Evolutionary conservation across 37 sponge, comb jelly and placozoan species (phyloP), one percentile per base, ranked within the genome.

Genomic region (Eunapius fragilis): DNA sequence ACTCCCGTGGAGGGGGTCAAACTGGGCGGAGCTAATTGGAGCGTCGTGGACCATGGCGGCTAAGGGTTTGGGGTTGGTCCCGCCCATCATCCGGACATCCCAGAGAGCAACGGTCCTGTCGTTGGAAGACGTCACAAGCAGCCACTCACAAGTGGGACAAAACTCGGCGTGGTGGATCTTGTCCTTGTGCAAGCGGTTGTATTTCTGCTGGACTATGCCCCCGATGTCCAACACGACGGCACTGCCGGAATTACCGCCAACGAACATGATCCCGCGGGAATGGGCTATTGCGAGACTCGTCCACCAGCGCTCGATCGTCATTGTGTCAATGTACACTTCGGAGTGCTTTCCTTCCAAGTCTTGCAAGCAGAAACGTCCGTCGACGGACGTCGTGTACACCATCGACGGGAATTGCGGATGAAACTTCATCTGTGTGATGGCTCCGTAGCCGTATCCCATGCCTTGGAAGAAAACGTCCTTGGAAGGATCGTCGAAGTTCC

Each of bases 111-210:
- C 84, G 34, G 92, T 85, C 9, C 58, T 38, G 37, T 92, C 92
- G 5, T 88, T 88, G 0, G 92, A 92, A 11, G 92, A 72, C 23
- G 92, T 92, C 22, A 77, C 80, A 14, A 92, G 68, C 34, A 88
- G 72, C 69, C 84, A 71, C 14, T 27, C 31, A 6, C 78, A 19
- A 45, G 87, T 48, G 41, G 88, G 92, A 50, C 84, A 88, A 47
- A 92, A 88, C 69, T 88, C 82, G 19, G 79, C 78, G 77, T 92
- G 75, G 31, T 92, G 88, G 27, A 92, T 88, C 74, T 92, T 92
- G 11, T 71, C 75, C 48, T 84, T 88, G 86, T 92, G 92, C 34
- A 92, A 47, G 11, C 49, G 36, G 3, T 85, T 67, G 68, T 81
- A 80, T 25, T 34, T 69, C 12, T 74, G 23, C 4, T 85, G 58